Conservation (phyloP, 2,113 vertebrate genomes). For the Fregetta grallaria region DNA sequence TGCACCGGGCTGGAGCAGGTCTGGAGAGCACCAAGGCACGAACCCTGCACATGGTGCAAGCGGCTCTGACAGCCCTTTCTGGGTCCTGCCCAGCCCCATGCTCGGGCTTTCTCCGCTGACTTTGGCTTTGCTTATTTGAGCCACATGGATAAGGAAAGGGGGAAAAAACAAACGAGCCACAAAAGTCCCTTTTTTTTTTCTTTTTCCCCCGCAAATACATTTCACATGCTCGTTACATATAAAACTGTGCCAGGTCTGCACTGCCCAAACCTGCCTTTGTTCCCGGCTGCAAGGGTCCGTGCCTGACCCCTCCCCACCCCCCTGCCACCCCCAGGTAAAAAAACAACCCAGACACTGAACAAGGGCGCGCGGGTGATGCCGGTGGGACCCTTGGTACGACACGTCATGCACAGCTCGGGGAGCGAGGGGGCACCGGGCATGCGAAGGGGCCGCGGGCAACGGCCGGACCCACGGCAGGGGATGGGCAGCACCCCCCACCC, state of each 20-base stretch:
- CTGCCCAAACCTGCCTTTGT: neutral
- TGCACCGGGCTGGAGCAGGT: neutral
- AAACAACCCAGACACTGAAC: neutral
- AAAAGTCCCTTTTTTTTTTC: neutral
- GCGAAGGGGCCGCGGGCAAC: neutral
- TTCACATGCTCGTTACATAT: constrained; percentile 26
- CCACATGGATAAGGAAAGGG: neutral
- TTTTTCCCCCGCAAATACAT: neutral
- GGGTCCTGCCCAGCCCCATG: neutral
- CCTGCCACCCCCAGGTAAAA: neutral
- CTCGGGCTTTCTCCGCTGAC: neutral
- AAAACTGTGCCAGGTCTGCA: neutral
- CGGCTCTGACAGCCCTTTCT: neutral
- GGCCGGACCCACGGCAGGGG: neutral
- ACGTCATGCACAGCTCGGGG: neutral
- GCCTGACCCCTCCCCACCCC: neutral
- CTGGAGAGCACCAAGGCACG: neutral
- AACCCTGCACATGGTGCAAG: neutral
- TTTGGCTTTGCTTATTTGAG: neutral
- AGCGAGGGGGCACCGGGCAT: neutral
- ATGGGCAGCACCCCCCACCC: neutral
- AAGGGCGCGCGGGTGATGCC: accelerated
- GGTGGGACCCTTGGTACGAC: neutral
- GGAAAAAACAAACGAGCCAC: neutral
- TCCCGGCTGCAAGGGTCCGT: neutral